Conservation (phyloP, 2,113 vertebrate genomes). For the Boulengeromyrus knoepffleri region DNA sequence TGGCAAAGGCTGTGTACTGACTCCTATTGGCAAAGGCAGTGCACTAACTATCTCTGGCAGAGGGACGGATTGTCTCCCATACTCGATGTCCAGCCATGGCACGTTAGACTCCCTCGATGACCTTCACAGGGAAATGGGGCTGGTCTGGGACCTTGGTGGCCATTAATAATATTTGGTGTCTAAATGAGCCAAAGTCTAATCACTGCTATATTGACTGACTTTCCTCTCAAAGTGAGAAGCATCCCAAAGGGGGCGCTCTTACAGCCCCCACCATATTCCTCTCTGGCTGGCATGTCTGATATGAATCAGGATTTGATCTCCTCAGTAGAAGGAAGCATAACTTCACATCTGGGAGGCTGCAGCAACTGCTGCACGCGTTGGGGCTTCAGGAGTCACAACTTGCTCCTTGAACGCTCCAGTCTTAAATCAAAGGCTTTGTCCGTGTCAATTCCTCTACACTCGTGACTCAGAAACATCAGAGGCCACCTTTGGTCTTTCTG, state of each 20-base stretch:
- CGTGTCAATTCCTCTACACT: not conserved
- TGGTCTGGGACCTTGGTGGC: not conserved
- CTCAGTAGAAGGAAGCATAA: not conserved
- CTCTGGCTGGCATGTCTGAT: slow-evolving; percentile 5
- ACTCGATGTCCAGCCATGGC: not conserved
- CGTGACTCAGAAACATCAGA: not conserved
- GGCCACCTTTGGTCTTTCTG: not conserved
- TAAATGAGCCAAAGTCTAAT: not conserved
- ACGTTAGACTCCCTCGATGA: not conserved
- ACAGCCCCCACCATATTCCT: not conserved
- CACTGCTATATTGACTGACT: not conserved
- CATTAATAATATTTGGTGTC: slow-evolving; percentile 11
- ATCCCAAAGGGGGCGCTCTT: slow-evolving; percentile 12
- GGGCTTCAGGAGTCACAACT: not conserved
- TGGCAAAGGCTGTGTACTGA: not conserved
- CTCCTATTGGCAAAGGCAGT: not conserved
- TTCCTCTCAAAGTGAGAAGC: not conserved
- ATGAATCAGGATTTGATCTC: slow-evolving; percentile 7
- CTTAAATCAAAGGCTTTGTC: not conserved
- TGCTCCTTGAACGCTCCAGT: not conserved
- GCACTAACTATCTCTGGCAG: not conserved
- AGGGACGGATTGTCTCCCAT: not conserved
- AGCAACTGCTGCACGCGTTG: not conserved
- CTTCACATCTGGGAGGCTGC: not conserved
- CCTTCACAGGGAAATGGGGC: not conserved